Evolutionary conservation across 2,888 invertebrate genomes (phyloP).

Genomic region (Syrphus vitripennis): DNA sequence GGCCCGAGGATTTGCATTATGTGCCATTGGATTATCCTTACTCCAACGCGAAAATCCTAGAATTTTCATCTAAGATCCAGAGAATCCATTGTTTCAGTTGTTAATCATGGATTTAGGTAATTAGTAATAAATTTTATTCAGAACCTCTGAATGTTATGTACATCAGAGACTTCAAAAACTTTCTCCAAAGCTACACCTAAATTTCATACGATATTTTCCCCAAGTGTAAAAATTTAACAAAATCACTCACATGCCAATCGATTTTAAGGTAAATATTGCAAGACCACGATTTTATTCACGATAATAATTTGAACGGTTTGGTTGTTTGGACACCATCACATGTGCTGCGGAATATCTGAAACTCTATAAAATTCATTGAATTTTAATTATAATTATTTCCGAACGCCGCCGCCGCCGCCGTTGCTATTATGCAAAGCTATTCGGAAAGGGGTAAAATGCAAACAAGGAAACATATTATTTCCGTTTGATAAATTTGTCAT

Average conservation of each 20-base stretch:
- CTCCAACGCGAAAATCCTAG: no score
- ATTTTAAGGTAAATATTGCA: not conserved
- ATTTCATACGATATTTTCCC: not conserved
- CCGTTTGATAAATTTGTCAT: constrained; percentile 39
- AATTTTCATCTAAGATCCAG: no score
- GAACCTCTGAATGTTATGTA: no score
- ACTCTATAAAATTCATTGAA: constrained; percentile 17
- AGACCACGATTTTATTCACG: not conserved
- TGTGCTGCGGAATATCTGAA: not conserved
- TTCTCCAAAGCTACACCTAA: not conserved
- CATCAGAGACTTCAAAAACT: no score
- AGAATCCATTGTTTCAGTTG: no score
- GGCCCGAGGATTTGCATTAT: no score
- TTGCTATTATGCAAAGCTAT: no score
- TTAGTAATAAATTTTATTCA: no score
- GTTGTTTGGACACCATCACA: not conserved
- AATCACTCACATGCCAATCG: not conserved
- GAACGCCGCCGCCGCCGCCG: no score
- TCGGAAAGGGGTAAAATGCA: not conserved
- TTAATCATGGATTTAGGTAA: no score
- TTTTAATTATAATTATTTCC: constrained; percentile 37
- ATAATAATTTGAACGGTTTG: not conserved
- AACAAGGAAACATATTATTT: constrained; percentile 4
- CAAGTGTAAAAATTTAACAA: not conserved
- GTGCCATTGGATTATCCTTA: no score